These are phyloP conservation scores for Apamea monoglypha DNA, from an alignment of 2,888 invertebrate genomes.

Conservation along the genomic window DNA sequence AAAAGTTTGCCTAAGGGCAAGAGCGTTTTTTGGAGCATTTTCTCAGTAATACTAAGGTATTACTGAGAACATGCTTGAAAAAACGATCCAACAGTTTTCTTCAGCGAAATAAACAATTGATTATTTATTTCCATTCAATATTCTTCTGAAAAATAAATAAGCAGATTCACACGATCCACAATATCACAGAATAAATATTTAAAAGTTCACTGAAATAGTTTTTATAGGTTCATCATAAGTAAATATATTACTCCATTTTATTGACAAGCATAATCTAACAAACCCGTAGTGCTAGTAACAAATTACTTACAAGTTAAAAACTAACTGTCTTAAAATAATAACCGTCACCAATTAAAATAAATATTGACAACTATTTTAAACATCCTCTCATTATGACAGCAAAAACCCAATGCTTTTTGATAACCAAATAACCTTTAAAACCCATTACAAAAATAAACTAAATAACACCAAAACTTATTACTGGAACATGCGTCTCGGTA, in stretches of 20 bases:
- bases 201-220: background rate
- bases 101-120: background rate
- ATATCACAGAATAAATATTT: background rate
- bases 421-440: constrained; percentile 14
- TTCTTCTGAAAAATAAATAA: background rate
- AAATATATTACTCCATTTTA: background rate
- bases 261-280: background rate
- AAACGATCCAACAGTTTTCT: background rate
- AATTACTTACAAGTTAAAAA: background rate
- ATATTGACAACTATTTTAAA: background rate
- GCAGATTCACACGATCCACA: background rate
- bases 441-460: constrained; percentile 17
- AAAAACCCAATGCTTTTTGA: background rate
- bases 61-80: background rate
- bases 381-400: background rate
- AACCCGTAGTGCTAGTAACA: background rate
- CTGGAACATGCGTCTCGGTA: background rate
- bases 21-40: too few species aligned
- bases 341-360: background rate
- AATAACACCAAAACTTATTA: constrained; percentile 27
- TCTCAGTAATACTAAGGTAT: too few species aligned
- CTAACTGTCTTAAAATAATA: background rate
- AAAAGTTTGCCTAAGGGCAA: too few species aligned
- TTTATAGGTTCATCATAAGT: background rate
- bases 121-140: background rate